Conservation (phyloP, 1,140 invertebrate species). For the Procambarus clarkii region DNA sequence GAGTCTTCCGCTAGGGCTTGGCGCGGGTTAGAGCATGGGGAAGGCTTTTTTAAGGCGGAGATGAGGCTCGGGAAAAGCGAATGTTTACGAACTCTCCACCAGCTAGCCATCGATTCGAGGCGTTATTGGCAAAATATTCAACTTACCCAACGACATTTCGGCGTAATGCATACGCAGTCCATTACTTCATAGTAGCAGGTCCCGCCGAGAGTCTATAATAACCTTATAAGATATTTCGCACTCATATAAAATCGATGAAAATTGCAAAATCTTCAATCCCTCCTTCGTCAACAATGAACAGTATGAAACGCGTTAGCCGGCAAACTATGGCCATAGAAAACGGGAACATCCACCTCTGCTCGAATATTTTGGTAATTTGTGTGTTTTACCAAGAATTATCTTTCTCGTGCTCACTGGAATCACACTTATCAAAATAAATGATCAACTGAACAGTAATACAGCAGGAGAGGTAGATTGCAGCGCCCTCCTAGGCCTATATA, state of each 20-base stretch:
- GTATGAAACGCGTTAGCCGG: slow-evolving; percentile 61
- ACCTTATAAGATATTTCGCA: slow-evolving; percentile 21
- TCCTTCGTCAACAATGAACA: slow-evolving; percentile 64
- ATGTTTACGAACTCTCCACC: slow-evolving; percentile 55
- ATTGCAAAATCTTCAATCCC: slow-evolving; percentile 53
- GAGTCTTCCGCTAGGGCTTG: neutral
- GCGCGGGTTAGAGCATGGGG: neutral
- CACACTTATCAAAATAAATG: neutral
- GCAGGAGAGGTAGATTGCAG: neutral
- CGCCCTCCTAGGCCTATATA: no score
- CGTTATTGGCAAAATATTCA: slow-evolving; percentile 30
- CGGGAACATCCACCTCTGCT: slow-evolving; percentile 22
- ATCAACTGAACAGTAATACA: neutral
- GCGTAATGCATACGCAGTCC: slow-evolving; percentile 41
- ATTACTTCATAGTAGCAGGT: slow-evolving; percentile 63
- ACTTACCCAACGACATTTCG: slow-evolving; percentile 69
- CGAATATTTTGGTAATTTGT: slow-evolving; percentile 17
- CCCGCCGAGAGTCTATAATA: neutral
- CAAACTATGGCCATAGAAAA: slow-evolving; percentile 35
- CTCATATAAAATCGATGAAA: slow-evolving; percentile 62
- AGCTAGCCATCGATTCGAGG: slow-evolving; percentile 48
- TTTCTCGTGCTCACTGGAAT: neutral
- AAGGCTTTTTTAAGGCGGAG: neutral
- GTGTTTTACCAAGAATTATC: slow-evolving; percentile 9
- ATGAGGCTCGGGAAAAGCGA: slow-evolving; percentile 33